Base-by-base conservation (phyloP, 2,888 invertebrate species). In the Apodemia mormo region DNA sequence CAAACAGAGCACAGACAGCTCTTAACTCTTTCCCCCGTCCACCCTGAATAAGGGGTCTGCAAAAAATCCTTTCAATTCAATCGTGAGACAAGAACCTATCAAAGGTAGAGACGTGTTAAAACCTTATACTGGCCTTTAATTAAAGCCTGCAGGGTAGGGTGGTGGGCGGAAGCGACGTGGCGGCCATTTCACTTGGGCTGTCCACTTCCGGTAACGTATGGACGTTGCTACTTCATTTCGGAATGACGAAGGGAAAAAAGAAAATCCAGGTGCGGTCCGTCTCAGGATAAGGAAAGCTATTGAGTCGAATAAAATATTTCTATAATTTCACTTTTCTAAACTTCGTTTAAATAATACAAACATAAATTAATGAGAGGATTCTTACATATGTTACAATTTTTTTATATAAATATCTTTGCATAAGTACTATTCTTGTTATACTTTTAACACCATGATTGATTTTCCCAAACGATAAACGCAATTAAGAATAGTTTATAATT, bases 51-150 rank as follows among this genome's bases (percentile, higher is more conserved):
- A 76, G 72, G 72, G 72, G 74, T 45, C 45, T 45, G 45, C 81
- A 82, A 83, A 82, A 81, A 79, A 78, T 81, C 83, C 85, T 85
- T 78, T 84, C 85, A 82, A 84, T 85, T 86, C 85, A 75, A 75
- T 75, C 68, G 68, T 68, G 79, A 80, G 80, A 79, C 80, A 79
- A 81, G 82, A 79, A 80, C 80, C 81, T 80, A 81, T 82, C 80
- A 82, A 80, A 81, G 80, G 80, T 86, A 81, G 85, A 87, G 87
- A 88, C 85, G 89, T 87, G 89, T 86, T 90, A 90, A 87, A 90
- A 85, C 90, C 92, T 90, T 90, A 87, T 79, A 83, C 90, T 84
- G 84, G 85, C 85, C 89, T 90, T 92, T 92, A 92, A 92, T 92
- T 92, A 92, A 91, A 90, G 84, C 85, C 79, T 77, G 81, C 76